Percentiles rank a stretch among this genome's conserved stretches.
These are phyloP conservation scores for Ctenomys sociabilis DNA, from an alignment of 2,113 vertebrate genomes.

Conservation along the genomic window DNA sequence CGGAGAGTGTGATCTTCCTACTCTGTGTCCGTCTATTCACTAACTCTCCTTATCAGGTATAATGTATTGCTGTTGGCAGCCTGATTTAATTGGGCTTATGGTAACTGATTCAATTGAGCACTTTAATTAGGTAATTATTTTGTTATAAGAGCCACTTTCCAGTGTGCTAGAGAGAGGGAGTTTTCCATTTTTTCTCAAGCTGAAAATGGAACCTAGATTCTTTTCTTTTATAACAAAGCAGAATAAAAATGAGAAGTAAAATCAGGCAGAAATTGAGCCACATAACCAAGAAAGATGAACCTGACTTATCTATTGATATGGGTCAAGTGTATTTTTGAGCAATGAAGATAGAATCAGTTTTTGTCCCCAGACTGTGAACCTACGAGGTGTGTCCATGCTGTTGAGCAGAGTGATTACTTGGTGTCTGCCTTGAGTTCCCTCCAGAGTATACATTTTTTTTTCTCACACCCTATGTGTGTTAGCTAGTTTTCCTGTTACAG, in stretches of 20 bases:
- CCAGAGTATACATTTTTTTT: neutral
- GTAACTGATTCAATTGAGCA: conserved; percentile 77
- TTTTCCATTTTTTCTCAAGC: conserved; percentile 73
- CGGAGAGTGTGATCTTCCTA: conserved; percentile 70
- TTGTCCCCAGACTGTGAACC: neutral
- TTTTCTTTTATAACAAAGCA: conserved; percentile 71
- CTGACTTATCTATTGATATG: conserved; percentile 36
- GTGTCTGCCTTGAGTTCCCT: conserved; percentile 54
- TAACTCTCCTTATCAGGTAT: conserved; percentile 71
- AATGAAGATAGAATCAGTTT: neutral
- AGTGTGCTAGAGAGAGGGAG: conserved; percentile 53
- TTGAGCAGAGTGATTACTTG: neutral
- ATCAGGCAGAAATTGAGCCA: conserved; percentile 55
- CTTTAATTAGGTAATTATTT: conserved; percentile 83
- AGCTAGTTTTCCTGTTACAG: neutral
- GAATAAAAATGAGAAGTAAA: conserved; percentile 67
- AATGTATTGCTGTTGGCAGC: conserved; percentile 76
- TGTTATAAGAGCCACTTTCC: conserved; percentile 73
- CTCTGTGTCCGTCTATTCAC: conserved; percentile 62
- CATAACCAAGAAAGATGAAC: conserved; percentile 56
- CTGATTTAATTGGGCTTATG: conserved; percentile 81
- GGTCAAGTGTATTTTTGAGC: conserved; percentile 25
- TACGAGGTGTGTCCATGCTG: neutral
- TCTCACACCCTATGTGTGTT: neutral
- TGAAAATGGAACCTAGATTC: conserved; percentile 66